Evolutionary conservation across 2,888 invertebrate genomes (phyloP).

Genomic region (Drosophila mayaguana): DNA sequence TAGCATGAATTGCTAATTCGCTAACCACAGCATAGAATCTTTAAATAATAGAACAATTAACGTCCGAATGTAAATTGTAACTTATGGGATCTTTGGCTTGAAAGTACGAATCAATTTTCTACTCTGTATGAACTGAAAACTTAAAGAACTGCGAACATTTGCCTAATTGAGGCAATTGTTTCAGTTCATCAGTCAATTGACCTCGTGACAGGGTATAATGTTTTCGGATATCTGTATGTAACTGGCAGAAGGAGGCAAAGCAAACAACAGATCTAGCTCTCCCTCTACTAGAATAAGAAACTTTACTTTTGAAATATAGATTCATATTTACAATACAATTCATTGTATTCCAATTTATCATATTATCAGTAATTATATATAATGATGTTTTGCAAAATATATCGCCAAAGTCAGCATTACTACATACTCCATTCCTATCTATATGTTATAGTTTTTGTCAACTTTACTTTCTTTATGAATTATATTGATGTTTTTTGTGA

Average conservation of each 20-base stretch:
- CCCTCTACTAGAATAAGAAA: neutral
- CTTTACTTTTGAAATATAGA: neutral
- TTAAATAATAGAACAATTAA: slow-evolving; percentile 61
- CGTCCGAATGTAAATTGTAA: slow-evolving; percentile 57
- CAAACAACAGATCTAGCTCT: too few species aligned
- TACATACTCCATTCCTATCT: too few species aligned
- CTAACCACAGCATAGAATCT: slow-evolving; percentile 21
- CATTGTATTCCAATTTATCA: too few species aligned
- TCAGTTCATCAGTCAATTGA: slow-evolving; percentile 28
- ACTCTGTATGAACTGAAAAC: slow-evolving; percentile 18
- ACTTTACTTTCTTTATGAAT: neutral
- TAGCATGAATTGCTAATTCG: slow-evolving; percentile 33
- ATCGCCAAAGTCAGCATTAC: neutral
- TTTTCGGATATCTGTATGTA: too few species aligned
- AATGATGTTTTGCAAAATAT: too few species aligned
- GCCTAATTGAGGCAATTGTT: slow-evolving; percentile 50
- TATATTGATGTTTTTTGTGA: too few species aligned
- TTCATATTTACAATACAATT: neutral
- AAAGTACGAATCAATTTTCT: slow-evolving; percentile 30
- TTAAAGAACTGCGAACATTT: slow-evolving; percentile 21
- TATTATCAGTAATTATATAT: too few species aligned
- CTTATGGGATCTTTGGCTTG: slow-evolving; percentile 33
- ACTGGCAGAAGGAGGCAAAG: too few species aligned
- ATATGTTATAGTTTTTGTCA: neutral
- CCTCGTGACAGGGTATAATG: neutral